Base-by-base conservation (phyloP, 2,888 invertebrate genomes). In the Merodon equestris region DNA sequence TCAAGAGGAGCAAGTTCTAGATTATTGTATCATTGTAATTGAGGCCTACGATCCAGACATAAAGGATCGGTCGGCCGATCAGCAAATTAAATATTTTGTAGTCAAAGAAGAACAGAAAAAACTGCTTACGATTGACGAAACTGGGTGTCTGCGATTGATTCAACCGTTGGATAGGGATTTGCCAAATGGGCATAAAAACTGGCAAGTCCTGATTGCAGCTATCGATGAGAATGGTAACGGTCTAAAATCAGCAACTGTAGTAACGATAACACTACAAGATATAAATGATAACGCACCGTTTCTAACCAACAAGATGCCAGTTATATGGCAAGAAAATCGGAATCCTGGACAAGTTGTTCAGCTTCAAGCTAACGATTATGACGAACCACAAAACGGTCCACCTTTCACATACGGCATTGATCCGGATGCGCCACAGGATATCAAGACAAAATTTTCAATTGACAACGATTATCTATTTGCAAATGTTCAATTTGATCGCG, bases 271-370 rank as follows among this genome's bases (percentile, higher is more conserved):
- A 77, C 86, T 94, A 19, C 91, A 91, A 3, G 98, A 98, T 85
- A 95, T 97, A 84, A 99, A 99, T 87, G 98, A 99, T 87, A 98
- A 98, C 87, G 95, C 96, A 0, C 98, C 98, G 0, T 94, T 93
- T 86, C 91, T 96, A 74, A 94, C 94, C 45, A 95, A 94, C 85
- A 92, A 92, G 2, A 93, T 94, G 87, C 94, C 94, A 0, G 94
- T 96, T 0, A 93, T 96, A 27, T 96, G 96, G 96, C 91, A 92
- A 83, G 96, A 97, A 89, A 95, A 95, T 85, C 92, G 93, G 82
- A 89, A 90, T 1, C 92, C 93, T 0, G 94, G 93, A 0, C 91
- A 91, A 73, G 92, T 93, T 72, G 93, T 94, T 10, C 91, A 91
- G 53, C 88, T 96, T 47, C 92, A 91, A 9, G 96, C 96, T 0